Evolutionary conservation across 2,888 invertebrate species (phyloP).

Genomic region (Hemicrepidius hirtus): DNA sequence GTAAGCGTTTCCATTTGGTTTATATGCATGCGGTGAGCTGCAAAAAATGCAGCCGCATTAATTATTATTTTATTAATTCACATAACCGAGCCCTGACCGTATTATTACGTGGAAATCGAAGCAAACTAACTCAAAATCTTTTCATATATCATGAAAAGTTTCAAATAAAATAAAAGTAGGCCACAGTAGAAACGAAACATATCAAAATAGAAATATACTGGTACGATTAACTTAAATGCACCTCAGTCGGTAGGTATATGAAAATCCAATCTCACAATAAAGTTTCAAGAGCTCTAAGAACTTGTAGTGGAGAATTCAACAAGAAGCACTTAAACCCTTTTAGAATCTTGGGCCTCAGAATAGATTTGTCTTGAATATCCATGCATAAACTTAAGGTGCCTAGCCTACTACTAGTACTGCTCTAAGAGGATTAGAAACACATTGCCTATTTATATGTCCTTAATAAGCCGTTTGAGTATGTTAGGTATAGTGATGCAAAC

Average conservation of each 20-base stretch:
- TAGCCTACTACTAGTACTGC: not conserved
- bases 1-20: too few relatives aligned
- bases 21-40: too few relatives aligned
- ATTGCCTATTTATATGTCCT: constrained; percentile 2
- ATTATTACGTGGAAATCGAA: too few relatives aligned
- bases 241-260: not conserved
- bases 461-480: too few relatives aligned
- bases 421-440: not conserved
- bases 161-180: too few relatives aligned
- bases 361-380: constrained; percentile 3
- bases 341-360: not conserved
- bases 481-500: not conserved
- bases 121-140: too few relatives aligned
- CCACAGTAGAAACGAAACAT: too few relatives aligned
- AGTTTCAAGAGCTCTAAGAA: not conserved
- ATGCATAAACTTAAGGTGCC: not conserved
- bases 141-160: not conserved
- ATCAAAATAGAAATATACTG: too few relatives aligned
- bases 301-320: not conserved
- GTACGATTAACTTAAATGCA: not conserved
- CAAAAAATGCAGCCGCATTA: too few relatives aligned
- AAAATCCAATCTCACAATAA: not conserved
- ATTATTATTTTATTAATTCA: too few relatives aligned
- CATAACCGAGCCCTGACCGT: too few relatives aligned
- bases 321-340: constrained; percentile 21